phyloP scores from a whole-genome alignment of 2,888 invertebrate genomes.

The Sylvicola cinctus region DNA sequence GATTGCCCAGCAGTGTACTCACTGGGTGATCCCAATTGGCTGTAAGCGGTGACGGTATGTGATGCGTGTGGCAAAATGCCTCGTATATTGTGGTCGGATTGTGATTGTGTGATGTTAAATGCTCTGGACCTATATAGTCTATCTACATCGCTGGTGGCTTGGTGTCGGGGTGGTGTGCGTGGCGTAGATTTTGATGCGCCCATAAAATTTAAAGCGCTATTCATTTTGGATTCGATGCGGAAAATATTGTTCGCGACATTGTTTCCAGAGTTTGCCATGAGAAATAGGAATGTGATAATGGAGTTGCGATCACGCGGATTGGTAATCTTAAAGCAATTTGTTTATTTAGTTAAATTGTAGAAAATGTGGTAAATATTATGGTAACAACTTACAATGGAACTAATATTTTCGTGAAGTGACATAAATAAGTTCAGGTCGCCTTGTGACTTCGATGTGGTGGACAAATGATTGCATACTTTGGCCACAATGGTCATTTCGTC shows the following conservation, averaged over 20 bases:
- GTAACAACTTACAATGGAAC: too few relatives aligned
- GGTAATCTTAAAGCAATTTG: too few relatives aligned
- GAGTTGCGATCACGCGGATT: constrained; percentile 37
- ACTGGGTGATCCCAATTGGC: constrained; percentile 9
- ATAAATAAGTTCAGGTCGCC: constrained; percentile 14
- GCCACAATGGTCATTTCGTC: constrained; percentile 15
- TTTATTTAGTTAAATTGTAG: too few relatives aligned
- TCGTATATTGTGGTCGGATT: too few relatives aligned
- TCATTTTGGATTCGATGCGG: neutral
- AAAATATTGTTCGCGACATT: neutral
- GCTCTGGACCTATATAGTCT: too few relatives aligned
- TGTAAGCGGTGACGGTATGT: constrained; percentile 2
- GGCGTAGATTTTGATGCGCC: too few relatives aligned
- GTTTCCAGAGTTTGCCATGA: constrained; percentile 3
- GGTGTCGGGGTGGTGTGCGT: too few relatives aligned
- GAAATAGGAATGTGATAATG: constrained; percentile 29
- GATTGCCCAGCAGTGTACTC: constrained; percentile 10
- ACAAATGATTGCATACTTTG: constrained; percentile 14
- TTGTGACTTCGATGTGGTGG: constrained; percentile 9
- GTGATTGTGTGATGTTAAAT: too few relatives aligned
- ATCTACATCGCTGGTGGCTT: too few relatives aligned
- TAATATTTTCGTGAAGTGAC: constrained; percentile 13
- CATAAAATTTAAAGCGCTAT: too few relatives aligned
- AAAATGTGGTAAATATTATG: too few relatives aligned
- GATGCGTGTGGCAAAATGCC: too few relatives aligned